A percentile compares a stretch with the other conserved stretches of the same genome.
phyloP scores from a whole-genome alignment of 2,113 vertebrate genomes.

The Bathybates hornii region DNA sequence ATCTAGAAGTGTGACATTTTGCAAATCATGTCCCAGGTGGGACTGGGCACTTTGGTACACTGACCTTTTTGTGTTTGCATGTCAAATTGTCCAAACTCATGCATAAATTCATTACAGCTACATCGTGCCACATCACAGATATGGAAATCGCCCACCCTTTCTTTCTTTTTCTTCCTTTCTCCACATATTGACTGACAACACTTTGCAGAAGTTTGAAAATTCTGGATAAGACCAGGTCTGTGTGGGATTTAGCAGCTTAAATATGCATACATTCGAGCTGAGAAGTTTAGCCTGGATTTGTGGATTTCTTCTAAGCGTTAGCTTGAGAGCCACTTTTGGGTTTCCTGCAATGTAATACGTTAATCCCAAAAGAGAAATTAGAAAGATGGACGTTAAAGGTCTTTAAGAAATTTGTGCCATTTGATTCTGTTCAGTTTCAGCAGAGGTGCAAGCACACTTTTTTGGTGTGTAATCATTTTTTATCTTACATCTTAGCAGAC shows the following conservation, averaged over 20 bases:
- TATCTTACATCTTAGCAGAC: neutral
- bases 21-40: neutral
- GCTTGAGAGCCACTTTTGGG: neutral
- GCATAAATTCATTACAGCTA: slow-evolving; percentile 19
- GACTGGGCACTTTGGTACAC: neutral
- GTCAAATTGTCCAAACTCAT: slow-evolving; percentile 13
- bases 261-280: neutral
- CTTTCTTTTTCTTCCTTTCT: neutral
- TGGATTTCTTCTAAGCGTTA: neutral
- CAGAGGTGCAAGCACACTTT: neutral
- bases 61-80: neutral
- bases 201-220: neutral
- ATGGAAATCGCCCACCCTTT: neutral
- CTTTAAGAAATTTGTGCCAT: neutral
- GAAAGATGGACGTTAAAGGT: neutral
- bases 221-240: neutral
- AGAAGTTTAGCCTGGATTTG: neutral
- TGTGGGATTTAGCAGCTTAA: neutral
- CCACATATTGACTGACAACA: neutral
- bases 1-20: slow-evolving; percentile 23
- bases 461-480: neutral
- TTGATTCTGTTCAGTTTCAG: neutral
- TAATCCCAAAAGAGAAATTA: neutral
- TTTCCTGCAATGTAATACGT: neutral
- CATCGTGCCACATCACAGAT: neutral